Conservation (phyloP, 2,113 vertebrate species). For the Indicator indicator region DNA sequence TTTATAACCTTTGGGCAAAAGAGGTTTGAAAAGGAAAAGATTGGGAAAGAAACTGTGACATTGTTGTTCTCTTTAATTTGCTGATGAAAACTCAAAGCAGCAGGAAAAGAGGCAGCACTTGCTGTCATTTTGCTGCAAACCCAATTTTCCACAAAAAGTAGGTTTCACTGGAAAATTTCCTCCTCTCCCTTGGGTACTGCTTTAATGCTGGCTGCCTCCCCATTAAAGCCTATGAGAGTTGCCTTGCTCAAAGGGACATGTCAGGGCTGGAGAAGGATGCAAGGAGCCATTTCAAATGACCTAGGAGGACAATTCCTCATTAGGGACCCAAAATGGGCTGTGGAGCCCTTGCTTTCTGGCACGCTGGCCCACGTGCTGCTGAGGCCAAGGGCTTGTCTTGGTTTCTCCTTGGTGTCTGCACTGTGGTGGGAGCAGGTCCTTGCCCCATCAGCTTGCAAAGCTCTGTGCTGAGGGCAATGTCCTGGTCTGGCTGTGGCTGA, state of each 20-base stretch:
- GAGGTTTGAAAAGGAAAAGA: neutral
- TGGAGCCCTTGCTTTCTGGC: neutral
- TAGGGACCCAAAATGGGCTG: neutral
- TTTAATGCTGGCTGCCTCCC: neutral
- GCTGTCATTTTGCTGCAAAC: constrained; percentile 33
- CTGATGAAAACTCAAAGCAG: constrained; percentile 19
- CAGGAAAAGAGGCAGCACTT: neutral
- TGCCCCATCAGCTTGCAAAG: neutral
- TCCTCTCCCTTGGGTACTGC: neutral
- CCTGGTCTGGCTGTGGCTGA: neutral
- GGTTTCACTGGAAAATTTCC: constrained; percentile 55
- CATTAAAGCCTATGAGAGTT: rapidly evolving
- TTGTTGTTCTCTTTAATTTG: constrained; percentile 31
- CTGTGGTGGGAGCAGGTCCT: neutral
- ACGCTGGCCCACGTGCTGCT: neutral
- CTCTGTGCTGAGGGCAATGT: neutral
- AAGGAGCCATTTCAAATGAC: neutral
- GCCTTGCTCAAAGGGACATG: neutral
- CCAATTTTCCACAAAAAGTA: constrained; percentile 42
- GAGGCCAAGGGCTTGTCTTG: neutral
- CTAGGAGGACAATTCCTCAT: neutral
- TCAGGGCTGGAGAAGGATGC: neutral
- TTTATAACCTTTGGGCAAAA: neutral
- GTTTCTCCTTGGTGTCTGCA: rapidly evolving
- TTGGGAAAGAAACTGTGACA: constrained; percentile 9